Base-by-base conservation (phyloP, 2,113 vertebrate species). In the Hippopotamus amphibius region DNA sequence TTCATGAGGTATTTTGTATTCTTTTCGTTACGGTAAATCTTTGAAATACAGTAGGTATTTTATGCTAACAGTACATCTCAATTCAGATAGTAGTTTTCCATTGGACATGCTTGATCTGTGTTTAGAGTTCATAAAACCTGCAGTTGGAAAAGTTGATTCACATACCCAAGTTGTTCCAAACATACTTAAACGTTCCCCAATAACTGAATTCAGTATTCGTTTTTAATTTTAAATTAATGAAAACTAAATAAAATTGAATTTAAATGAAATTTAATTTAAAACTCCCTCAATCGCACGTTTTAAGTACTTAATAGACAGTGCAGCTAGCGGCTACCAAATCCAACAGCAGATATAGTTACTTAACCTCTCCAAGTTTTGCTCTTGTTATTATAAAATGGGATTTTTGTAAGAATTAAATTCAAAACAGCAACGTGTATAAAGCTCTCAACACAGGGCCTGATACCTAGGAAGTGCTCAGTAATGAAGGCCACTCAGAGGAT, bases 51-150 rank as follows among this genome's bases (percentile, higher is more conserved):
- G 3, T 41, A 41, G 22, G 77, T 26, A 50, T 55, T 83, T 93
- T 69, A 93, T 12, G 65, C 55, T 66, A 66, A 66, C 5, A n/a
- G 48, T 50, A 55, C 9, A 63, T 48, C 69, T 77, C 50, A 68
- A 30, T 80, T 84, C 55, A 50, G 30, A 46, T 24, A 41, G 33
- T 66, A 63, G 55, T 71, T 90, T 94, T 90, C 50, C 55, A 37
- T 41, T 11, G 7, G 90, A 95, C 92, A 50, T 82, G 57, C 17
- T 88, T 72, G 46, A 68, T 77, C 71, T 63, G 28, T 71, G 13
- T 79, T 93, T 83, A 71, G 24, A 93, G 85, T 96, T 94, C 80
- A 43, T 77, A 53, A 95, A 95, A 63, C 33, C 59, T 66, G 61
- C 8, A 88, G 46, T 53, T 80, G 86, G 88, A 74, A 96, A 93